A percentile compares a stretch with the other conserved stretches of the same genome.
These are phyloP conservation scores for Drosophila subpulchrella DNA, from an alignment of 1,140 invertebrate genomes.

Conservation along the genomic window DNA sequence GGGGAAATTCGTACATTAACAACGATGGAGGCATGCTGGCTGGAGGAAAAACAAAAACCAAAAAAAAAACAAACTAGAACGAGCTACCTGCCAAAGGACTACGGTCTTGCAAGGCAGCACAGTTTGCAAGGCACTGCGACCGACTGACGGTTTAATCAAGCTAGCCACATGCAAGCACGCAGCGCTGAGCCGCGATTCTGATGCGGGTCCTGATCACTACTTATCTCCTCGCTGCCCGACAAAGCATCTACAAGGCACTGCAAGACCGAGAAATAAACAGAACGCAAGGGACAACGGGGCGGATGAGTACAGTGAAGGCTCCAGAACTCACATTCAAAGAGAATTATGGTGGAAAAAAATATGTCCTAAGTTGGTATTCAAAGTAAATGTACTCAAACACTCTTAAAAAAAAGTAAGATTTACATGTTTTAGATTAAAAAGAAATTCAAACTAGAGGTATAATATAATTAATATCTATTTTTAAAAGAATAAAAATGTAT, in stretches of 20 bases:
- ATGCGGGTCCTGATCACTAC: conserved; percentile 34
- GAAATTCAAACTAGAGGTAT: no score
- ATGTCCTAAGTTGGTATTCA: no score
- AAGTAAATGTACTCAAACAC: no score
- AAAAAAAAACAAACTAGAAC: conserved; percentile 14
- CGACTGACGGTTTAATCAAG: conserved; percentile 43
- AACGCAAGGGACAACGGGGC: conserved; percentile 1
- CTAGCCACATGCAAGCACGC: conserved; percentile 74
- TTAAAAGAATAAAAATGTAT: no score
- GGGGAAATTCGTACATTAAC: conserved; percentile 29
- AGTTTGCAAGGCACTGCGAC: conserved; percentile 50
- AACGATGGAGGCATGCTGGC: conserved; percentile 31
- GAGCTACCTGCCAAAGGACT: conserved; percentile 38
- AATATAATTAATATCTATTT: no score
- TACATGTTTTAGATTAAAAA: no score
- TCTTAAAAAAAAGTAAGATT: no score
- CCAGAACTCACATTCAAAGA: neutral
- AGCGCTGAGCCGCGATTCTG: conserved; percentile 38
- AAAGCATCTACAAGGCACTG: conserved; percentile 70
- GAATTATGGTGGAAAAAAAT: no score
- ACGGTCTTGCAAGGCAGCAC: conserved; percentile 7
- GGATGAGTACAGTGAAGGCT: conserved; percentile 3
- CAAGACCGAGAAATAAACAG: conserved; percentile 45
- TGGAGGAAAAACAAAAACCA: neutral
- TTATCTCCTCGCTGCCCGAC: conserved; percentile 49